Percentiles rank a stretch among this genome's conserved stretches.
Evolutionary conservation across 2,113 vertebrate genomes (phyloP).

Genomic region (Oryzias curvinotus): DNA sequence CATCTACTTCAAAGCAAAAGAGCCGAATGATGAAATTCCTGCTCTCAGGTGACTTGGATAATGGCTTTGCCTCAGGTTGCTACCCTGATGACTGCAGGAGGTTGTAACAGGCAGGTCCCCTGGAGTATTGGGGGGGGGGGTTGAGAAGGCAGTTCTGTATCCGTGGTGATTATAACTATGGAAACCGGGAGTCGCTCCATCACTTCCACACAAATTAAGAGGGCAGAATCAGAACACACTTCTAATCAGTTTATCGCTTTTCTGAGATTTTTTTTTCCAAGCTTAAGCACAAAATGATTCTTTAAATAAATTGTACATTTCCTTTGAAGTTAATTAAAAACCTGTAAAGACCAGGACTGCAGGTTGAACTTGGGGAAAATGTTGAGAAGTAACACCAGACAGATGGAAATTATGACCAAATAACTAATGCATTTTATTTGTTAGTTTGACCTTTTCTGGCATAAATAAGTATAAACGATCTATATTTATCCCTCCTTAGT

Average conservation of each 20-base stretch:
- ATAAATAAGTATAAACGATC: constrained; percentile 11
- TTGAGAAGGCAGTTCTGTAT: constrained; percentile 14
- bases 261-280: constrained; percentile 42
- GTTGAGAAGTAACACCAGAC: not conserved
- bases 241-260: constrained; percentile 53
- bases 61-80: constrained; percentile 52
- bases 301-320: constrained; percentile 31
- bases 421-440: not conserved
- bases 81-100: constrained; percentile 22
- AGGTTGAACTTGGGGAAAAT: not conserved
- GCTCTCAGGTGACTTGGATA: constrained; percentile 37
- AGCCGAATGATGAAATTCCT: constrained; percentile 53
- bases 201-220: constrained; percentile 41
- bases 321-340: constrained; percentile 14
- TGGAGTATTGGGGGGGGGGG: not conserved
- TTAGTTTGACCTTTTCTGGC: constrained; percentile 20
- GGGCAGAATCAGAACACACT: constrained; percentile 36
- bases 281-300: constrained; percentile 28
- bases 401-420: not conserved
- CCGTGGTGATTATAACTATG: constrained; percentile 41
- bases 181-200: constrained; percentile 44
- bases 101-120: constrained; percentile 28
- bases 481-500: constrained; percentile 8
- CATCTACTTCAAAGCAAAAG: constrained; percentile 13
- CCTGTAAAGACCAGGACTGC: not conserved